These are phyloP conservation scores for Eristalinus sepulchralis DNA, from an alignment of 2,888 invertebrate genomes.

Conservation along the genomic window DNA sequence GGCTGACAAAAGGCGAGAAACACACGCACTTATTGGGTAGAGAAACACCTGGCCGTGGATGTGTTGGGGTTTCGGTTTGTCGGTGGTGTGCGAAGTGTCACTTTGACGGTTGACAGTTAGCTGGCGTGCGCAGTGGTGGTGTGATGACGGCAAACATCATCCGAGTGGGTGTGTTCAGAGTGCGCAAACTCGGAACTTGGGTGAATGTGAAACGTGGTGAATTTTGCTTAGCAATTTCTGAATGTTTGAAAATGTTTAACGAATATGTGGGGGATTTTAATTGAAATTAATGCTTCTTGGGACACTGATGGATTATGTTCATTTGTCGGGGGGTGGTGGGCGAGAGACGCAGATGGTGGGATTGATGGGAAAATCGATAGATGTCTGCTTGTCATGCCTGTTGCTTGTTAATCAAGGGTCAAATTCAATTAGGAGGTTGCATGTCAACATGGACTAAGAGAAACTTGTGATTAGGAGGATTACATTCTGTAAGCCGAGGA, in stretches of 20 bases:
- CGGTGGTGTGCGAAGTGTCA: conserved; percentile 28
- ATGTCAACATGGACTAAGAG: neutral
- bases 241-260: neutral
- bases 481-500: neutral
- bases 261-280: neutral
- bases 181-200: conserved; percentile 36
- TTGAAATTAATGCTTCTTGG: neutral
- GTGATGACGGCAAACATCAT: conserved; percentile 42
- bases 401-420: neutral
- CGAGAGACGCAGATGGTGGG: neutral
- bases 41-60: conserved; percentile 52
- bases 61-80: neutral
- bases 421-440: neutral
- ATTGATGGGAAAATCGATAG: neutral
- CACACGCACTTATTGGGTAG: conserved; percentile 47
- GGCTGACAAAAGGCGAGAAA: conserved; percentile 28
- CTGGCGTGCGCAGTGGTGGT: conserved; percentile 36
- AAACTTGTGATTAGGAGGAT: neutral
- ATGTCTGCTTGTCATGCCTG: neutral
- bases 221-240: neutral
- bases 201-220: conserved; percentile 4
- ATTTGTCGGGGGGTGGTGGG: neutral
- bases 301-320: neutral
- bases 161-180: conserved; percentile 61
- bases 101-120: conserved; percentile 39